Conservation (phyloP, 2,888 invertebrate species). For the Macrophya annulata region DNA sequence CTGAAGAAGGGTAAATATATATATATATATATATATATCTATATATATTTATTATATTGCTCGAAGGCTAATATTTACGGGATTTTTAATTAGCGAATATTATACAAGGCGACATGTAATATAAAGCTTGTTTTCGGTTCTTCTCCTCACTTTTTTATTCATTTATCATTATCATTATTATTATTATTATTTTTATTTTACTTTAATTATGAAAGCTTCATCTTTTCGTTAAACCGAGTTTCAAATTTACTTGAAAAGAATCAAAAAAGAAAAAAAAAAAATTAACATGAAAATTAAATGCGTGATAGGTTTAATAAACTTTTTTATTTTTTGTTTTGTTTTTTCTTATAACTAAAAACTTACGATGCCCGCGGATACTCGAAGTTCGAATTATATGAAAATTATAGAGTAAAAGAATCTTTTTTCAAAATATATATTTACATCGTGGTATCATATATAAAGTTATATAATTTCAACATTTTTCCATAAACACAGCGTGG, state of each 20-base stretch:
- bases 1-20: background rate
- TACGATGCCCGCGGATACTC: background rate
- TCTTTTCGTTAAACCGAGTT: background rate
- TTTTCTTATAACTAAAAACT: background rate
- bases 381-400: background rate
- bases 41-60: too few relatives aligned
- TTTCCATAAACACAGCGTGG: background rate
- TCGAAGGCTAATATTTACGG: background rate
- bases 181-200: background rate
- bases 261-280: background rate
- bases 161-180: background rate
- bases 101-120: background rate
- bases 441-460: background rate
- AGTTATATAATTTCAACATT: background rate
- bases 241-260: background rate
- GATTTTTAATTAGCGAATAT: background rate
- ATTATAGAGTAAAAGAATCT: background rate
- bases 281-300: constrained; percentile 9
- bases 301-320: background rate
- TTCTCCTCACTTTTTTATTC: background rate
- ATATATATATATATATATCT: too few relatives aligned
- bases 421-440: background rate
- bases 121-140: background rate
- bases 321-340: background rate
- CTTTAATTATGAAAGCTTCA: background rate